Conservation (phyloP, 2,888 invertebrate genomes). For the Gandaritis pyraliata region DNA sequence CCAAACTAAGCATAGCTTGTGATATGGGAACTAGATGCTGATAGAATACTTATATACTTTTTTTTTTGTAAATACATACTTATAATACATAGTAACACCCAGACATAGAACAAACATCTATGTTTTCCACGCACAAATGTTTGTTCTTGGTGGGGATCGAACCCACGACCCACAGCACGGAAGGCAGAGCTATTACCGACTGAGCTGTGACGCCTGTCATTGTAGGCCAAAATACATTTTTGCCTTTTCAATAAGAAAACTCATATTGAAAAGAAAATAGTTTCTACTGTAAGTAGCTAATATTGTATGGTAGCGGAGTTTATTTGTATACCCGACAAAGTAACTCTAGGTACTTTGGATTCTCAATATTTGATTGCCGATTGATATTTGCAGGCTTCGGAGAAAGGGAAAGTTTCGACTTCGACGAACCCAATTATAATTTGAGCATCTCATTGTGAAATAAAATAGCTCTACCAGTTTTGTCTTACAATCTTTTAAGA, state of each 20-base stretch:
- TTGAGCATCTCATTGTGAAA: constrained; percentile 8
- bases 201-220: too few species aligned
- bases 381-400: constrained; percentile 5
- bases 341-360: constrained; percentile 15
- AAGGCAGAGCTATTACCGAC: too few species aligned
- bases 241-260: too few species aligned
- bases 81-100: too few species aligned
- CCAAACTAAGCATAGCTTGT: too few species aligned
- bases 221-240: background rate
- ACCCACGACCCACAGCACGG: too few species aligned
- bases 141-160: too few species aligned
- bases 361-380: constrained; percentile 18
- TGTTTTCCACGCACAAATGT: too few species aligned
- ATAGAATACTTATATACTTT: too few species aligned
- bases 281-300: background rate
- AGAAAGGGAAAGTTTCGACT: constrained; percentile 8
- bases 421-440: constrained; percentile 13
- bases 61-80: too few species aligned
- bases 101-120: too few species aligned
- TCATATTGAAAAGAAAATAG: background rate
- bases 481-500: constrained; percentile 2
- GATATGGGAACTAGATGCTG: too few species aligned
- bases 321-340: background rate
- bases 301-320: background rate
- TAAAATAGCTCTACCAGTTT: background rate